Evolutionary conservation across 23 tunicate species (phyloP).

Genomic region (Ciona savignyi): DNA sequence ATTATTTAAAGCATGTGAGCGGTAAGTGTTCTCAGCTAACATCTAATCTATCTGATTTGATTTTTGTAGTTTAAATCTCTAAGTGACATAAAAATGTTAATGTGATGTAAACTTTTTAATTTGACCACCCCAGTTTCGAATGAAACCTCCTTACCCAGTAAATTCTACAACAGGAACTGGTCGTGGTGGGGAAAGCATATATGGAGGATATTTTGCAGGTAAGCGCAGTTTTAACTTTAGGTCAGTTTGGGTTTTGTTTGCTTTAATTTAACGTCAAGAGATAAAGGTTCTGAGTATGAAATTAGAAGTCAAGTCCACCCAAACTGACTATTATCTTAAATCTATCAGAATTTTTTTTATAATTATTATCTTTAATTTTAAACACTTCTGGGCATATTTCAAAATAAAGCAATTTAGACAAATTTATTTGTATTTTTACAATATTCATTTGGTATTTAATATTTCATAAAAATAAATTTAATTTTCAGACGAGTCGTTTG

Average conservation of each 20-base stretch:
- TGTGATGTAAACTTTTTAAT: no score
- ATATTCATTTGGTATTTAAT: not conserved
- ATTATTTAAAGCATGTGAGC: no score
- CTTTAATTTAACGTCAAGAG: not conserved
- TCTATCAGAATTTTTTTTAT: no score
- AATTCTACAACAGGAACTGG: no score
- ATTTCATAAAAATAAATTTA: not conserved
- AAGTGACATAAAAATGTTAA: no score
- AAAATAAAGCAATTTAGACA: not conserved
- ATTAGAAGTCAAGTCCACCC: not conserved
- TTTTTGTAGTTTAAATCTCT: no score
- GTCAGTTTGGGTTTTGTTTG: not conserved
- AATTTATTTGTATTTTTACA: not conserved
- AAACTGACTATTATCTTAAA: not conserved
- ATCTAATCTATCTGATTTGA: no score
- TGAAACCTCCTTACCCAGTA: no score
- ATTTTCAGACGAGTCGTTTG: slow-evolving; percentile 78
- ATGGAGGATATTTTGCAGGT: slow-evolving; percentile 93
- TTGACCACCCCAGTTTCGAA: no score
- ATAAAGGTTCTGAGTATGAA: not conserved
- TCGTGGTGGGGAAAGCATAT: slow-evolving; percentile 97
- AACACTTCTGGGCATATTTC: not conserved
- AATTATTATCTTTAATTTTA: no score
- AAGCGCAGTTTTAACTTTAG: not conserved
- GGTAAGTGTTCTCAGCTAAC: no score